Evolutionary conservation across 2,888 invertebrate genomes (phyloP).

Genomic region (Nipponacmea schrenckii): DNA sequence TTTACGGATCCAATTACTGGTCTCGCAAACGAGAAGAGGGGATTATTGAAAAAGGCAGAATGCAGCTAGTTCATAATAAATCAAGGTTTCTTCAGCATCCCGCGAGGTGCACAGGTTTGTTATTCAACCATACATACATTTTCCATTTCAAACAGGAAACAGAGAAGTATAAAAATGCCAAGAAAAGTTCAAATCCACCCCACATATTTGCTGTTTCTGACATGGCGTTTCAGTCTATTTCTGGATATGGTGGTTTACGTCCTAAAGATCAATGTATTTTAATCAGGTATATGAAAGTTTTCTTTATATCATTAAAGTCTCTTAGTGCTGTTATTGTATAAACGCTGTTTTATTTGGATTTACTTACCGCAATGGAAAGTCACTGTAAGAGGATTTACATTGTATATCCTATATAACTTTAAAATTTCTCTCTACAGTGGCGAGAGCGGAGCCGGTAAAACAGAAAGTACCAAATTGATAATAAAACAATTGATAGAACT

Average conservation of each 20-base stretch:
- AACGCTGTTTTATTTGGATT: too few species aligned
- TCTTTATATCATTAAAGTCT: neutral
- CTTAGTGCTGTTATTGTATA: too few species aligned
- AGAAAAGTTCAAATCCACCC: constrained; percentile 54
- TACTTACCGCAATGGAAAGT: too few species aligned
- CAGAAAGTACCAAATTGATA: constrained; percentile 65
- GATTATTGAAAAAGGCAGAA: too few species aligned
- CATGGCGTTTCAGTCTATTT: constrained; percentile 59
- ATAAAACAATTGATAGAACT: constrained; percentile 64
- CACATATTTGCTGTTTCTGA: constrained; percentile 66
- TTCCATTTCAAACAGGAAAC: constrained; percentile 36
- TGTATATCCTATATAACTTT: too few species aligned
- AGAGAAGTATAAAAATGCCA: constrained; percentile 46
- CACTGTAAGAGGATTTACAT: too few species aligned
- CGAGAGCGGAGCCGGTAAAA: constrained; percentile 67
- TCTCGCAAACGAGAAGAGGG: too few species aligned
- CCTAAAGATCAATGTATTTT: constrained; percentile 62
- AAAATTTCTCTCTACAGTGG: constrained; percentile 49
- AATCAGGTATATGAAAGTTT: constrained; percentile 50
- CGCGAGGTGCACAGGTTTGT: too few species aligned
- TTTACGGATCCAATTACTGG: too few species aligned
- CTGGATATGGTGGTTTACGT: constrained; percentile 49
- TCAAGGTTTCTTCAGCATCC: too few species aligned
- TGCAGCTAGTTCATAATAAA: too few species aligned
- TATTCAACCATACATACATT: too few species aligned